Evolutionary conservation across 2,113 vertebrate genomes (phyloP), one percentile per base, ranked within the genome.

Genomic region (Carassius auratus): DNA sequence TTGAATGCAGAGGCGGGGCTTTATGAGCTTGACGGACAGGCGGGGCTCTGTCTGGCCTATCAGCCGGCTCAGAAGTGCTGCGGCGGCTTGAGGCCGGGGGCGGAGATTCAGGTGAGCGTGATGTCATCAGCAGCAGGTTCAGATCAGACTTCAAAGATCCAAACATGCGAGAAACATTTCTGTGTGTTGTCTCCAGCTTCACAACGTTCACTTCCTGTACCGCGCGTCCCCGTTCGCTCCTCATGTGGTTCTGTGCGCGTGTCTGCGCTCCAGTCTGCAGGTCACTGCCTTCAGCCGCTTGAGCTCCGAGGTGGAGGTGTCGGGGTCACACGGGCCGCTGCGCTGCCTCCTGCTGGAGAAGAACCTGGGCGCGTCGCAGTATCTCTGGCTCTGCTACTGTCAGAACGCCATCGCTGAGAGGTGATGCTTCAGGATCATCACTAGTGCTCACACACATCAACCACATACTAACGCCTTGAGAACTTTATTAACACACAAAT

Each of bases 201-300:
- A 92, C 8, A 90, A 96, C 0, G 93, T 96, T 80, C 97, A 98
- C 91, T 93, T 97, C 90, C 90, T 96, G 85, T 93, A 93, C 86
- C 93, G 92, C 66, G 93, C 95, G 15, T 92, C 95, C 85, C 90
- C 91, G 0, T 92, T 93, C 81, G 90, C 93, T 45, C 91, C 92
- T 85, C 92, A 92, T 78, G 84, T 91, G 78, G 92, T 96, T 61
- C 95, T 98, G 9, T 95, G 95, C 66, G 89, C 93, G 52, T 98
- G 97, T 76, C 92, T 98, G 48, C 92, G 91, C 81, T 95, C 95
- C 90, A 94, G 78, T 0, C 10, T 97, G 75, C 91, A 86, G 61
- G 88, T 98, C 62, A 94, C 89, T 2, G 59, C 90, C 85, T 98
- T 97, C 91, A 97, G 96, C 77, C 86, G 87, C 13, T 87, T 95